Evolutionary conservation across 35 echinoderm and acorn worm species (phyloP), one percentile per base, ranked within the genome.

Genomic region (Acanthaster planci): DNA sequence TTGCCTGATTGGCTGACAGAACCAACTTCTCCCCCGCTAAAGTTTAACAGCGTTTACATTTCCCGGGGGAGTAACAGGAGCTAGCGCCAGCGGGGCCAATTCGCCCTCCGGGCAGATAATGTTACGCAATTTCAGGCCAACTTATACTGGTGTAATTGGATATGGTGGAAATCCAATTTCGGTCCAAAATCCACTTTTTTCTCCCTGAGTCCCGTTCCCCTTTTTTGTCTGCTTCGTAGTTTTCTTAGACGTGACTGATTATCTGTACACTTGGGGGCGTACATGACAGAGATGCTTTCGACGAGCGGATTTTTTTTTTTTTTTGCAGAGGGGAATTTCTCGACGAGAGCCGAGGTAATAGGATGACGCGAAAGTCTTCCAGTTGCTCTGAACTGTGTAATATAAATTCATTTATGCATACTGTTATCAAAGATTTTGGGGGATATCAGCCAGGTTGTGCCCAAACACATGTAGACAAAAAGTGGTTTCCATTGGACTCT

Each of bases 31-130:
- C 64, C 18, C 64, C 23, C 64, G 64, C 64, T 26, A 72, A 72
- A 72, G 64, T 72, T 72, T 72, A 72, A 72, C 64, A 72, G 64
- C 64, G 26, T 72, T 72, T 72, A 72, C 64, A 72, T 72, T 72
- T 72, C 64, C 64, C 64, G 23, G 22, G 64, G 64, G 64, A 72
- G 64, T 31, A 72, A 72, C 64, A 72, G 26, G 64, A 72, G 64
- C 64, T 34, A 26, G 64, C 29, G 34, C 26, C 30, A 29, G 29
- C 64, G 18, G 64, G 64, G 34, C 21, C 64, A 72, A 72, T 72
- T 72, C 34, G 34, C 64, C 64, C 64, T 72, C 26, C 26, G 34
- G 64, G 64, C 34, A 72, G 64, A 72, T 72, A 72, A 34, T 72
- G 34, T 72, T 72, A 72, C 64, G 64, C 64, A 72, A 72, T 72